phyloP scores from a whole-genome alignment of 2,888 invertebrate species.

The Minunthozetes semirufus region DNA sequence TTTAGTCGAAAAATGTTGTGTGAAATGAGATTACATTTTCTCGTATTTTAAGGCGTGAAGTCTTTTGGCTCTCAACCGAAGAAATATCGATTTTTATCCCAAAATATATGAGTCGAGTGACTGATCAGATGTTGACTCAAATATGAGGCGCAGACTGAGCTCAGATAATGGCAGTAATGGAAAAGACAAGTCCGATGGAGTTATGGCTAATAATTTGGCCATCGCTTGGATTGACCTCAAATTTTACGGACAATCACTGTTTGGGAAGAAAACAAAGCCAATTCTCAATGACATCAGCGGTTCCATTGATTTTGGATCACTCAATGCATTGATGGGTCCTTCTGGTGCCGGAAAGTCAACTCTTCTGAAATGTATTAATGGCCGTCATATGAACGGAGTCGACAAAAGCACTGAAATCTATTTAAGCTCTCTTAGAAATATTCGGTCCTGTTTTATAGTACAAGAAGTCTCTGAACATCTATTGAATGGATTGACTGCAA shows the following conservation, averaged over 20 bases:
- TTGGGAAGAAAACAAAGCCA: background rate
- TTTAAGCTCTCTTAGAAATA: background rate
- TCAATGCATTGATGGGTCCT: slow-evolving; percentile 27
- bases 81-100: too few relatives aligned
- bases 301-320: background rate
- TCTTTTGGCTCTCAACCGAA: too few relatives aligned
- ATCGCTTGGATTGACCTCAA: slow-evolving; percentile 20
- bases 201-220: background rate
- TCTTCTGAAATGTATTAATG: slow-evolving; percentile 23
- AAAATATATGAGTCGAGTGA: too few relatives aligned
- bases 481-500: slow-evolving; percentile 8
- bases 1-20: too few relatives aligned
- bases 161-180: background rate
- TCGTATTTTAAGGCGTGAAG: too few relatives aligned
- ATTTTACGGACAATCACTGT: background rate
- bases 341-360: slow-evolving; percentile 28
- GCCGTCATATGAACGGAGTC: background rate
- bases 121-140: too few relatives aligned
- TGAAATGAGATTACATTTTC: too few relatives aligned
- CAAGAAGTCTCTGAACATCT: slow-evolving; percentile 2
- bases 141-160: background rate
- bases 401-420: background rate
- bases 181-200: background rate
- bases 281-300: slow-evolving; percentile 18
- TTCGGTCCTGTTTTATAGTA: slow-evolving; percentile 14